phyloP scores from a whole-genome alignment of 2,888 invertebrate species.

The Synergus laeviventris region DNA sequence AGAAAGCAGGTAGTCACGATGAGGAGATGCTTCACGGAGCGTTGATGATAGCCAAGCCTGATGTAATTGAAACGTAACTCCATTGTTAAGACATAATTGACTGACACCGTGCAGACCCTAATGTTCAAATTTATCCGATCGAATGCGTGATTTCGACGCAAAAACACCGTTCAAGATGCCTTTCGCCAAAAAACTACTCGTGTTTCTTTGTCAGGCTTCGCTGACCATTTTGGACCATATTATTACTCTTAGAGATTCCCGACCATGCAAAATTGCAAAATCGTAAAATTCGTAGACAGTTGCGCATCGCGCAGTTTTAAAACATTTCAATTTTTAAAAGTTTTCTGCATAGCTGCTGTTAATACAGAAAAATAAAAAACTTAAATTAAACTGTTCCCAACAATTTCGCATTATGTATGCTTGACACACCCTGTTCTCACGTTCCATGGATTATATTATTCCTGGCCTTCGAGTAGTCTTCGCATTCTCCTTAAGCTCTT shows the following conservation, averaged over 20 bases:
- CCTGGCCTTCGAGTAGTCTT: constrained; percentile 18
- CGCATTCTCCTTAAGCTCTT: constrained; percentile 26
- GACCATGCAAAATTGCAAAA: background rate
- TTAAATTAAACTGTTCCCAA: background rate
- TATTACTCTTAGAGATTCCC: background rate
- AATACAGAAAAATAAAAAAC: background rate
- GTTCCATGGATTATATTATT: constrained; percentile 5
- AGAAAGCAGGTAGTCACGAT: constrained; percentile 48
- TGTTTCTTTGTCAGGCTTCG: background rate
- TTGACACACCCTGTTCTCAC: constrained; percentile 12
- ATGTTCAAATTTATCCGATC: constrained; percentile 59
- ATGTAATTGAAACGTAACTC: constrained; percentile 74
- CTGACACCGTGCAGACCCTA: constrained; percentile 64
- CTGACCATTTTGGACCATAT: background rate
- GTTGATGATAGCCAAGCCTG: constrained; percentile 60
- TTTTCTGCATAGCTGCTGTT: too few relatives aligned
- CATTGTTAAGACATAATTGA: constrained; percentile 74
- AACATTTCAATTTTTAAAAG: background rate
- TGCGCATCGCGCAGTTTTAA: background rate
- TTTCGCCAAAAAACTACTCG: constrained; percentile 62
- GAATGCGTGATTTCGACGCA: constrained; percentile 60
- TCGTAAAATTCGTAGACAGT: background rate
- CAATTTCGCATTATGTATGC: background rate
- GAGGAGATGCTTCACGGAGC: constrained; percentile 45
- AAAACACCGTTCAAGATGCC: constrained; percentile 68